Evolutionary conservation across 2,113 vertebrate genomes (phyloP).

Genomic region (Psammodynastes pulverulentus): DNA sequence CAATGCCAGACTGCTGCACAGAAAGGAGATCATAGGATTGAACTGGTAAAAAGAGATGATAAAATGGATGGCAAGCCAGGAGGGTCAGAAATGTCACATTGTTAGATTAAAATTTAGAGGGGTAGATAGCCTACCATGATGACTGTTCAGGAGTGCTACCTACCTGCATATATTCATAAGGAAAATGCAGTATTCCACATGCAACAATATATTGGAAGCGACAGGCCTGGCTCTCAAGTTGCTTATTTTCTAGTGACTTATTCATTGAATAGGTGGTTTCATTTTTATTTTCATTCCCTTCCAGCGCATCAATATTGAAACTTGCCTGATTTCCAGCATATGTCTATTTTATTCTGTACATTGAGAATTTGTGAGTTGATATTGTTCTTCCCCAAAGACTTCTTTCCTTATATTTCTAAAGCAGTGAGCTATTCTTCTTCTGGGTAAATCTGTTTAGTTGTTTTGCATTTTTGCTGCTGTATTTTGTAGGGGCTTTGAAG

Average conservation of each 20-base stretch:
- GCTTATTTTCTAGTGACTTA: not conserved
- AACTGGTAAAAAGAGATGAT: not conserved
- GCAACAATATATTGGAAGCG: constrained; percentile 7
- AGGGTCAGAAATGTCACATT: not conserved
- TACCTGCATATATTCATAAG: not conserved
- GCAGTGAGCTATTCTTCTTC: constrained; percentile 36
- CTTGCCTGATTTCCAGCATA: not conserved
- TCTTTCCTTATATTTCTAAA: not conserved
- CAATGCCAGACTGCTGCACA: not conserved
- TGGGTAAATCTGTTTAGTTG: constrained; percentile 36
- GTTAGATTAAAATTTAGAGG: not conserved
- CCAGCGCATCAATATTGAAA: not conserved
- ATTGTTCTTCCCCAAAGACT: constrained; percentile 13
- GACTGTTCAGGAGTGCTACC: not conserved
- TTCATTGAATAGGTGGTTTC: constrained; percentile 24
- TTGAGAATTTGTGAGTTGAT: constrained; percentile 23
- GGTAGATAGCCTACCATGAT: not conserved
- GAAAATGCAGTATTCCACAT: not conserved
- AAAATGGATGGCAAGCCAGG: not conserved
- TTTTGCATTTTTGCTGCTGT: not conserved
- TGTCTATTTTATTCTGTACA: constrained; percentile 19
- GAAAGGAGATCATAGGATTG: not conserved
- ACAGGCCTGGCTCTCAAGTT: not conserved
- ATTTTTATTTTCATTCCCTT: constrained; percentile 26
- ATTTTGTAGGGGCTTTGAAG: constrained; percentile 1